These are phyloP conservation scores for Rhineura floridana DNA, from an alignment of 2,113 vertebrate genomes.

Conservation along the genomic window DNA sequence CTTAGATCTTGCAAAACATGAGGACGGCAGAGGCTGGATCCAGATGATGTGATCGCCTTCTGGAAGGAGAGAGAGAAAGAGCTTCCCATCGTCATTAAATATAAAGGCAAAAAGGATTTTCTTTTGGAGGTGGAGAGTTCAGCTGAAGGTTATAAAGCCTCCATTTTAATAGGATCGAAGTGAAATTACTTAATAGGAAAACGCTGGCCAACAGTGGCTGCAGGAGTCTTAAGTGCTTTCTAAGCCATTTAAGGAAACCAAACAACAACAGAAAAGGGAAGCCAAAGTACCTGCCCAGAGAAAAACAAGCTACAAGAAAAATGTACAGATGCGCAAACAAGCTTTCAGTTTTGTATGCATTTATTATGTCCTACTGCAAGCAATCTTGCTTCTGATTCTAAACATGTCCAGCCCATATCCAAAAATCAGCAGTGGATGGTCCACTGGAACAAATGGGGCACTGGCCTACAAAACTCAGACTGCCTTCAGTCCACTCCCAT, in stretches of 20 bases:
- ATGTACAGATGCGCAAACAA: not conserved
- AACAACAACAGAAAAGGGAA: conserved; percentile 25
- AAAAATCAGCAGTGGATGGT: too few species aligned
- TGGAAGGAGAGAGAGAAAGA: not conserved
- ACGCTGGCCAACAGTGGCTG: conserved; percentile 64
- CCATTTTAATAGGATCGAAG: conserved; percentile 73
- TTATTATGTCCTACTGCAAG: not conserved
- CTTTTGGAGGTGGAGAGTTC: conserved; percentile 60
- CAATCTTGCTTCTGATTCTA: not conserved
- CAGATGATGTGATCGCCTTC: not conserved
- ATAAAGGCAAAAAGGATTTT: conserved; percentile 56
- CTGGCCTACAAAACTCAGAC: too few species aligned
- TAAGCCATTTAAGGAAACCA: conserved; percentile 69
- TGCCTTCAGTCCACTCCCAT: too few species aligned
- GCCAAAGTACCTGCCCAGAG: not conserved
- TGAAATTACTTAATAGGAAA: conserved; percentile 75
- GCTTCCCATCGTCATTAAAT: conserved; percentile 32
- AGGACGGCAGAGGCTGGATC: not conserved
- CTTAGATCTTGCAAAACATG: not conserved
- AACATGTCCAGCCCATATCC: not conserved
- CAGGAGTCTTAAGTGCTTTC: conserved; percentile 69
- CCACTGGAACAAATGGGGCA: too few species aligned
- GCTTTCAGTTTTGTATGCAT: not conserved
- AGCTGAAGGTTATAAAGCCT: conserved; percentile 71
- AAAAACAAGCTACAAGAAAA: not conserved